A percentile compares a stretch with the other conserved stretches of the same genome.
phyloP scores from a whole-genome alignment of 2,888 invertebrate species.

The Lissocephala sabroskyi region DNA sequence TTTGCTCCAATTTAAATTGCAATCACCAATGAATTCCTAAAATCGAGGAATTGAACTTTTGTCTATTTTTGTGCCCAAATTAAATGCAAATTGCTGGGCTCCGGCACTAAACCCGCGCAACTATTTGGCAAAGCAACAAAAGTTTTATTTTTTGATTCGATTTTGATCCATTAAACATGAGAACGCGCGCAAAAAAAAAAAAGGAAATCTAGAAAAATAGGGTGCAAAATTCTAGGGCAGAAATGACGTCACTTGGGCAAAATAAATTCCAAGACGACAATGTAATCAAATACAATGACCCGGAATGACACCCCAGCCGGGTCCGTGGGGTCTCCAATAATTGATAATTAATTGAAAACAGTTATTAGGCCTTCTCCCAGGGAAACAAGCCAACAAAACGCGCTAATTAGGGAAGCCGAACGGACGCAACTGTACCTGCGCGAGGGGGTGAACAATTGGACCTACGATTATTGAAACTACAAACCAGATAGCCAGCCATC shows the following conservation, averaged over 20 bases:
- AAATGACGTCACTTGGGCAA: slow-evolving; percentile 20
- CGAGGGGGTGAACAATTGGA: background rate
- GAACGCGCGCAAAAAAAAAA: slow-evolving; percentile 4
- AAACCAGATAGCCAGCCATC: no score
- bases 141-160: no score
- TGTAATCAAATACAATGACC: no score
- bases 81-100: slow-evolving; percentile 10
- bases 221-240: slow-evolving; percentile 9
- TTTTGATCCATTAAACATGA: slow-evolving; percentile 39
- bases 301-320: no score
- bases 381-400: slow-evolving; percentile 27
- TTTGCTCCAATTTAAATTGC: slow-evolving; percentile 32
- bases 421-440: background rate
- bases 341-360: slow-evolving; percentile 2
- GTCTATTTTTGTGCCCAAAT: slow-evolving; percentile 22
- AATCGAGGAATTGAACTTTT: slow-evolving; percentile 39
- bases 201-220: slow-evolving; percentile 14
- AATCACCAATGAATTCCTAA: no score
- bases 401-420: slow-evolving; percentile 4
- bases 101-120: background rate
- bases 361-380: no score
- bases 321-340: background rate
- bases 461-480: background rate
- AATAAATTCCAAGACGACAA: slow-evolving; percentile 5
- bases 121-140: no score